These are phyloP conservation scores for Chanos chanos DNA, from an alignment of 2,797 vertebrate genomes.

Conservation along the genomic window DNA sequence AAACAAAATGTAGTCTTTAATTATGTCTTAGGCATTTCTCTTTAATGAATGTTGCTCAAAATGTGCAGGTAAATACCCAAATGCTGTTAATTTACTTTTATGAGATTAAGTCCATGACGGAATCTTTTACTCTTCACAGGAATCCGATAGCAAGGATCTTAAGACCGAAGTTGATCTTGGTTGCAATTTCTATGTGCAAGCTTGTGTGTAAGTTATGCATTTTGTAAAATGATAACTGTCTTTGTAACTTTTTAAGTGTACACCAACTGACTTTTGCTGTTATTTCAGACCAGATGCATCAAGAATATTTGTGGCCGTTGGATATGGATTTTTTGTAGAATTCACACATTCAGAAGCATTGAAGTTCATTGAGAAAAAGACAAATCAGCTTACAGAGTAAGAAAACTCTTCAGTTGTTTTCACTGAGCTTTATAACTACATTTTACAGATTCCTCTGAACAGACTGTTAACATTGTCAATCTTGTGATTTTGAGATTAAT, in stretches of 20 bases:
- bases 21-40: too few species aligned
- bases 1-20: too few species aligned
- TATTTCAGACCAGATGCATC: constrained; percentile 75
- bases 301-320: constrained; percentile 79
- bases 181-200: constrained; percentile 86
- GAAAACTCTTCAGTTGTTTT: constrained; percentile 27
- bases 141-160: constrained; percentile 65
- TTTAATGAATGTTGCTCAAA: too few species aligned
- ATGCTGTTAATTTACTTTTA: too few species aligned
- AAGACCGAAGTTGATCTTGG: constrained; percentile 85
- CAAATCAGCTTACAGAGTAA: constrained; percentile 80
- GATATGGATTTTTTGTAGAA: constrained; percentile 87
- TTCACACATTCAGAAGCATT: constrained; percentile 81
- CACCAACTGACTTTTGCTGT: background rate
- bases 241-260: background rate
- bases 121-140: too few species aligned
- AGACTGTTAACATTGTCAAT: too few species aligned
- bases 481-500: too few species aligned
- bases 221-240: background rate
- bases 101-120: background rate
- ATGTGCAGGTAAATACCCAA: too few species aligned
- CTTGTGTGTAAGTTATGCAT: constrained; percentile 77
- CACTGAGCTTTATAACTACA: background rate
- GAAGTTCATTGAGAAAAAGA: constrained; percentile 84
- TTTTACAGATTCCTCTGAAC: too few species aligned